These are phyloP conservation scores for Temnothorax ravouxi DNA, from an alignment of 2,888 invertebrate species.

Conservation along the genomic window DNA sequence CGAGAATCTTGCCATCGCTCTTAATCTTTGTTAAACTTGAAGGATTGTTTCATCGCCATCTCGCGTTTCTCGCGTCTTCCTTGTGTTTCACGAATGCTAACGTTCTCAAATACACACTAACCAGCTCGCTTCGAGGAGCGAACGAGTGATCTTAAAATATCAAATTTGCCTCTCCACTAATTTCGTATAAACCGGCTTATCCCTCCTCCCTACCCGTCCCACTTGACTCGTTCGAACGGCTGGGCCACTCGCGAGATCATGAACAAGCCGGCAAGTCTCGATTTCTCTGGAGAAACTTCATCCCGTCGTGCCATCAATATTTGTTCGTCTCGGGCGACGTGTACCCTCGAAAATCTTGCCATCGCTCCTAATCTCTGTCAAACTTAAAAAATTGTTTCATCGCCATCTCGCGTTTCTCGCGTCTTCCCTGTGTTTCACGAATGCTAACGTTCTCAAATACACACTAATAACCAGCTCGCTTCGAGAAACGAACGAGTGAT, in stretches of 20 bases:
- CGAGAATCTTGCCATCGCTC: conserved; percentile 14
- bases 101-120: conserved; percentile 8
- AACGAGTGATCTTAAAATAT: conserved; percentile 13
- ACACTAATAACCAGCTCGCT: conserved; percentile 21
- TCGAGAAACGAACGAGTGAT: conserved; percentile 30
- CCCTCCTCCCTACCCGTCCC: background rate
- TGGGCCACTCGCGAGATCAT: background rate
- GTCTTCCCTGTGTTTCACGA: background rate
- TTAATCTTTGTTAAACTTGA: conserved; percentile 24
- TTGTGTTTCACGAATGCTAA: background rate
- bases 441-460: background rate
- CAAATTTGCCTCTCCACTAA: too few relatives aligned
- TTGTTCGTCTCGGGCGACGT: background rate
- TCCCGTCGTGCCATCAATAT: conserved; percentile 11
- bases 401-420: background rate
- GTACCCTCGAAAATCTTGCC: conserved; percentile 1
- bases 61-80: background rate
- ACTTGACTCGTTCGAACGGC: conserved; percentile 2
- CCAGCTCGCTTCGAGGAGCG: conserved; percentile 27
- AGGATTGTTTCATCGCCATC: conserved; percentile 4
- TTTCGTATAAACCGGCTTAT: too few relatives aligned
- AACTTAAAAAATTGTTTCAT: conserved; percentile 29
- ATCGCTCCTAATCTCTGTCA: conserved; percentile 13
- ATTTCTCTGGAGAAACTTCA: background rate
- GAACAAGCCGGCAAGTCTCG: background rate